These are phyloP conservation scores for Chamaedrilus cognettii DNA, from an alignment of 2,888 invertebrate genomes.

Conservation along the genomic window DNA sequence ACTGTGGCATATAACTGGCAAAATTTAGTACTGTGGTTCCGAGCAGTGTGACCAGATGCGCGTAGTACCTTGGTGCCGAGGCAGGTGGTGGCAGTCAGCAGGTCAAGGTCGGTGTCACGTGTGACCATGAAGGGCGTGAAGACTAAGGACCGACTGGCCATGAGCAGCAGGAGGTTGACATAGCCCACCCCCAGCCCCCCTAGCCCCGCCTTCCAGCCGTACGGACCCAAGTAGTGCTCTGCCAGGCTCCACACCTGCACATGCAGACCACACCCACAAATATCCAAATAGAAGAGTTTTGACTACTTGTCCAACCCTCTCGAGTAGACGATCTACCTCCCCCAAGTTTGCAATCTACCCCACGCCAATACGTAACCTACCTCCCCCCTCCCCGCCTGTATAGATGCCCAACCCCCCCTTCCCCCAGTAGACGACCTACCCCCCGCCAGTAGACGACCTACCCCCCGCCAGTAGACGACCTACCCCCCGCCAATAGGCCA, in stretches of 20 bases:
- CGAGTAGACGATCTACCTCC: no score
- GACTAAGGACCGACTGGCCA: conserved; percentile 9
- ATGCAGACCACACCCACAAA: no score
- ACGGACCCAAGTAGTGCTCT: conserved; percentile 26
- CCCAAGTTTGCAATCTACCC: no score
- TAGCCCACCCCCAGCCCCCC: conserved; percentile 15
- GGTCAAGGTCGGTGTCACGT: conserved; percentile 18
- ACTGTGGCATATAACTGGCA: no score
- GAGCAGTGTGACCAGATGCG: no score
- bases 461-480: conserved; percentile 33
- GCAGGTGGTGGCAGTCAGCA: conserved; percentile 18
- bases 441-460: no score
- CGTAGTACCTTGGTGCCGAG: conserved; percentile 18
- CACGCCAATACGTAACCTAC: conserved; percentile 34
- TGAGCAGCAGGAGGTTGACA: conserved; percentile 4
- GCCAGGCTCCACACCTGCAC: conserved; percentile 29
- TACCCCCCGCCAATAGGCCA: conserved; percentile 34
- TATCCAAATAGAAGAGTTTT: no score
- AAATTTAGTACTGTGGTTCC: no score
- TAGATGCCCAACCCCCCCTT: no score
- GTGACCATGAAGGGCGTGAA: conserved; percentile 27
- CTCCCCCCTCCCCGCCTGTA: no score
- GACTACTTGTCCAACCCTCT: no score
- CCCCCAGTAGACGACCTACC: no score
- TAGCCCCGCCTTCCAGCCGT: conserved; percentile 16